These are phyloP conservation scores for Stichodactyla mertensii DNA, from an alignment of 64 coral and sea anemone species.

Conservation along the genomic window DNA sequence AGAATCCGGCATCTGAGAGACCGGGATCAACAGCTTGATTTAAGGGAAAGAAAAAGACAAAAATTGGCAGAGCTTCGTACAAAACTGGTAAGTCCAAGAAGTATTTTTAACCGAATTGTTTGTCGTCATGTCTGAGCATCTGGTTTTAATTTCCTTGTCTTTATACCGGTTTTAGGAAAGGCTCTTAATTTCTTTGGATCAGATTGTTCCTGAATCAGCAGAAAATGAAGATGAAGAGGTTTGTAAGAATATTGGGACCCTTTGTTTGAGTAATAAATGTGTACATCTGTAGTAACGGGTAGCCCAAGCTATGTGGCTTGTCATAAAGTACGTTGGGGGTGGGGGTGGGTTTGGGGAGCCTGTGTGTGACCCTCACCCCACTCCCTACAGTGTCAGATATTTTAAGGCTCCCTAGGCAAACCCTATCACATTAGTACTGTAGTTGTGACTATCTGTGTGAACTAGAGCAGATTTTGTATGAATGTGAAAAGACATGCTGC, in stretches of 20 bases:
- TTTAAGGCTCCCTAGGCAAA: too few species aligned
- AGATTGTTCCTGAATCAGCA: constrained; percentile 68
- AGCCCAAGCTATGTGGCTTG: too few species aligned
- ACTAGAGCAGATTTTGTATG: too few species aligned
- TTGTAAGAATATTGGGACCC: background rate
- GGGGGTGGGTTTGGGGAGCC: too few species aligned
- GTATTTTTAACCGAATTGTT: too few species aligned
- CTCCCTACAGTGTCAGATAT: too few species aligned
- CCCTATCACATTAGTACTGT: too few species aligned
- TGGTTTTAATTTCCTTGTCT: background rate
- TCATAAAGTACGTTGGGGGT: too few species aligned
- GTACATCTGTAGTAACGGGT: background rate
- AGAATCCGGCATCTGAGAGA: background rate
- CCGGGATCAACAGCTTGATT: background rate
- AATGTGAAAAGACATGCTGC: too few species aligned
- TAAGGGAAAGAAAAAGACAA: constrained; percentile 48
- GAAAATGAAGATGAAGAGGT: constrained; percentile 93
- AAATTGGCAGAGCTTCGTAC: constrained; percentile 61
- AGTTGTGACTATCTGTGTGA: too few species aligned
- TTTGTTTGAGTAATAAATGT: background rate
- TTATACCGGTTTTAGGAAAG: constrained; percentile 47
- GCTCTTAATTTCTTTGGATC: constrained; percentile 63
- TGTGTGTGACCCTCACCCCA: too few species aligned
- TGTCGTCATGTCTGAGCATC: background rate
- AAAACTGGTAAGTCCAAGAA: constrained; percentile 54